Conservation (phyloP, 2,113 vertebrate genomes). For the Egretta garzetta region DNA sequence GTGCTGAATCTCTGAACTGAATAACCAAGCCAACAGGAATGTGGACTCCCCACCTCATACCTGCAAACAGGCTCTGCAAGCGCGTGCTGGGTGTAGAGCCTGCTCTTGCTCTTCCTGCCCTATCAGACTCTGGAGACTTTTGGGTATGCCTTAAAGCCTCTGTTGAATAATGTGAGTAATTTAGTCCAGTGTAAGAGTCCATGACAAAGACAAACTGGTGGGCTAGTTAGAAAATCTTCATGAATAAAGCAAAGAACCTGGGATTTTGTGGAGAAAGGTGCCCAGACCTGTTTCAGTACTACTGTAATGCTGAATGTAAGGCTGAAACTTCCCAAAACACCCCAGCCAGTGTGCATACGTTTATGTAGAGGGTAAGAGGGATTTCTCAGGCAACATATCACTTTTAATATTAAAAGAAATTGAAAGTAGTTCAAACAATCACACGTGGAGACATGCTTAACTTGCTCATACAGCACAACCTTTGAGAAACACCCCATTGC, state of each 20-base stretch:
- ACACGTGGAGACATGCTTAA: not conserved
- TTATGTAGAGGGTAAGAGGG: accelerated
- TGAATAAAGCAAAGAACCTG: not conserved
- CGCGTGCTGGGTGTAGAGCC: not conserved
- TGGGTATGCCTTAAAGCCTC: not conserved
- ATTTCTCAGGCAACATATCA: not conserved
- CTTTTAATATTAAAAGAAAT: not conserved
- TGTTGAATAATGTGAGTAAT: not conserved
- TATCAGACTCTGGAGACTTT: not conserved
- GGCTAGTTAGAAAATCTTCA: not conserved
- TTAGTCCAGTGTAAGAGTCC: not conserved
- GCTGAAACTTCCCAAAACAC: not conserved
- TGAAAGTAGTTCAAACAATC: not conserved
- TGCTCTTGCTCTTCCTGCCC: not conserved
- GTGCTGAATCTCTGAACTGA: not conserved
- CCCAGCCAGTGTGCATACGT: not conserved
- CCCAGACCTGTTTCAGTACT: not conserved
- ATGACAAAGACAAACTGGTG: not conserved
- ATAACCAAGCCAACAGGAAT: not conserved
- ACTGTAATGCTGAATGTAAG: not conserved
- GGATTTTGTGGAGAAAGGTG: not conserved
- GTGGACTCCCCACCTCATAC: not conserved
- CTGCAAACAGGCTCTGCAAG: not conserved
- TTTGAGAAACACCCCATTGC: not conserved
- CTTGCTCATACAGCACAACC: not conserved